Evolutionary conservation across 1,140 invertebrate genomes (phyloP), one percentile per base, ranked within the genome.

Genomic region (Pogonus chalceus): DNA sequence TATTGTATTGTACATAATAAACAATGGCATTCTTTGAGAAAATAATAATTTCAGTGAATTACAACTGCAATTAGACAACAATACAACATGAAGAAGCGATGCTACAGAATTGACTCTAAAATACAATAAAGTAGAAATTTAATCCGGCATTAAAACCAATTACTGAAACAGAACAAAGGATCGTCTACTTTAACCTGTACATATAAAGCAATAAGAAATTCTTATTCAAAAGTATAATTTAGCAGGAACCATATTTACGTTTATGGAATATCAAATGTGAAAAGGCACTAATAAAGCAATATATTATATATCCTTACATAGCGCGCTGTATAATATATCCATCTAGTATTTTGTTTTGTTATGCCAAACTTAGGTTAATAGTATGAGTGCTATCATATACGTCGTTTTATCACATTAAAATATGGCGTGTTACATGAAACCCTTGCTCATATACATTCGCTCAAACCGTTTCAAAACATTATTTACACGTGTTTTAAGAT

Each of bases 341-440:
- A n/a, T n/a, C n/a, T n/a, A n/a, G n/a, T n/a, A n/a, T n/a, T n/a
- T n/a, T n/a, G n/a, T n/a, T n/a, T n/a, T n/a, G n/a, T n/a, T n/a
- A n/a, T n/a, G n/a, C 37, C 37, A 43, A 43, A 43, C 37, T 10
- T 18, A 18, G 37, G 37, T 12, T 43, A 43, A 43, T 43, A 43
- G 7, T 43, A 43, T 43, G 37, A 43, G 37, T 43, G 37, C 37
- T 43, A 43, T 43, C 37, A 43, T 43, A 43, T 43, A 43, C 37
- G 18, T 18, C 18, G 37, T 7, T 43, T 16, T 43, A 43, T 43
- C 37, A 16, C 37, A 43, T 43, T 43, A 43, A 43, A 43, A 43
- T 43, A 43, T 43, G 18, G 37, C 37, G 37, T 43, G 37, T 43
- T 43, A 43, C 37, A 43, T 43, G 37, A 43, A 43, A 43, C 37